Evolutionary conservation across 2,797 vertebrate species (phyloP).

Genomic region (Oryzias sinensis): DNA sequence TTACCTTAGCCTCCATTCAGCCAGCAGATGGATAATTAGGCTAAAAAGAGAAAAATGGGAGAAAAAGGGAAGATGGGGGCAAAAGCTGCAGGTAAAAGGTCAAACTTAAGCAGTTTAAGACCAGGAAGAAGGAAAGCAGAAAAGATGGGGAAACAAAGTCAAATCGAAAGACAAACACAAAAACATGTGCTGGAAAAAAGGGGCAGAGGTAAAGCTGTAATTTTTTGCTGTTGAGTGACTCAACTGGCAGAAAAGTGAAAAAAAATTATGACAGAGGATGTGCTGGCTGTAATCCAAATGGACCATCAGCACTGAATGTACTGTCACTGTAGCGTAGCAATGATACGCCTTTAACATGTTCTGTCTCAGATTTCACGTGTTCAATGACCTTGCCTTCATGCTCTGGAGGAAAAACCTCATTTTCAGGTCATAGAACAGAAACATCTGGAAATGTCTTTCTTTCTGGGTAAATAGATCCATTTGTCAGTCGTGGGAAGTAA

Average conservation of each 20-base stretch:
- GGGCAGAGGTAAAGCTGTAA: neutral
- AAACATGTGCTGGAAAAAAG: neutral
- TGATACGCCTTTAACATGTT: constrained; percentile 16
- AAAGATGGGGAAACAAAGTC: neutral
- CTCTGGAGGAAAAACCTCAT: neutral
- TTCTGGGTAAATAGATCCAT: constrained; percentile 11
- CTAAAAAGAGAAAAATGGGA: neutral
- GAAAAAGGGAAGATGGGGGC: constrained; percentile 31
- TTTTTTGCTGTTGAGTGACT: too few relatives aligned
- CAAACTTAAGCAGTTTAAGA: constrained; percentile 15
- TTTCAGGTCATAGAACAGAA: constrained; percentile 16
- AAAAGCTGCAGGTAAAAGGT: constrained; percentile 32
- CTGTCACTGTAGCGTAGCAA: constrained; percentile 28
- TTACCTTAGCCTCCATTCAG: constrained; percentile 17
- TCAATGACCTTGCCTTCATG: constrained; percentile 14
- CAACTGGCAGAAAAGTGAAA: neutral
- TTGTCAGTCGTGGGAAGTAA: neutral
- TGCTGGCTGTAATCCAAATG: constrained; percentile 41
- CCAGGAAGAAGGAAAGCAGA: neutral
- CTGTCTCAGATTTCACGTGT: constrained; percentile 40
- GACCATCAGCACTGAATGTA: constrained; percentile 41
- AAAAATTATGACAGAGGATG: constrained; percentile 14
- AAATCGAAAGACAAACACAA: constrained; percentile 1
- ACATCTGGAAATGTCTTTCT: neutral
- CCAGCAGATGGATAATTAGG: constrained; percentile 35